Evolutionary conservation across 2,888 invertebrate species (phyloP), one percentile per base, ranked within the genome.

Genomic region (Drosophila tripunctata): DNA sequence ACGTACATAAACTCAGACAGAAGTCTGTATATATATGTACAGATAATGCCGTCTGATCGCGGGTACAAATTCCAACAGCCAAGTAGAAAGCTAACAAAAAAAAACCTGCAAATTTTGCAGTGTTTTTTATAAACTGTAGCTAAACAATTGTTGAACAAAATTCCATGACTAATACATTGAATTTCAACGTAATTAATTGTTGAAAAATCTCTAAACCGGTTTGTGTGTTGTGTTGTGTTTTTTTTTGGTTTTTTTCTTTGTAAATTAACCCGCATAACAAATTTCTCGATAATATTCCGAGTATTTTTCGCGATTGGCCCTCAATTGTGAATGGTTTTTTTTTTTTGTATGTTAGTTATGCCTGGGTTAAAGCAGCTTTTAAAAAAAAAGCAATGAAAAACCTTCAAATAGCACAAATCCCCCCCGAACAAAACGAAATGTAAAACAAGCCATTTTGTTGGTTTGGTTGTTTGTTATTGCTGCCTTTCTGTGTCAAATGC

Each of bases 401-500:
- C 24, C 12, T 22, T 41, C 22, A n/a, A 3, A 3, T 15, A 15
- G 33, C n/a, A n/a, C n/a, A 48, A 48, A 48, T n/a, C 15, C 2
- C 22, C 35, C 15, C 2, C 22, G 22, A 35, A 35, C 15, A 7
- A 24, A 48, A 15, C 8, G 41, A 43, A 41, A 14, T 41, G 44
- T n/a, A n/a, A 30, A 44, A 44, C 3, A 17, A 27, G 24, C n/a
- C 17, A 17, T 30, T 7, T 44, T 17, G 57, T 43, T 58, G 54
- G 47, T 58, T 43, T 47, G 43, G 58, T 38, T 22, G 41, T 41
- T 38, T 21, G 14, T 27, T 27, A 8, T 27, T 3, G 27, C 27
- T 30, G 10, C 15, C 19, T 56, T 79, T 79, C 70, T 83, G 81
- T 81, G 84, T 83, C 80, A 80, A 86, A 76, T 81, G 87, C 87